These are phyloP conservation scores for Aporophyla lueneburgensis DNA, from an alignment of 2,888 invertebrate species.

Conservation along the genomic window DNA sequence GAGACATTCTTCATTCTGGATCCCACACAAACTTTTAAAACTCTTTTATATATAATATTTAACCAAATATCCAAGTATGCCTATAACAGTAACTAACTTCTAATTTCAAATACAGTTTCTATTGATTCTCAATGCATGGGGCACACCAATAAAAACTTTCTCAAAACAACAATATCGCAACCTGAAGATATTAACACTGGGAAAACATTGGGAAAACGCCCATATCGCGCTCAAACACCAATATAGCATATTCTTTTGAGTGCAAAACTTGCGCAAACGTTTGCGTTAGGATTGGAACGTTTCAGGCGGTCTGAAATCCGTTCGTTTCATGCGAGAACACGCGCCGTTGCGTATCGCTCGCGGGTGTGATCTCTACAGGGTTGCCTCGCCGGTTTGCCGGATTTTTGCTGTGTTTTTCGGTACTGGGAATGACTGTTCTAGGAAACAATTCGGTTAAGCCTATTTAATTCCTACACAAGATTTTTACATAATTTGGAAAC, in stretches of 20 bases:
- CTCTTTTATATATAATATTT: too few relatives aligned
- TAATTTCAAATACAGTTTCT: not conserved
- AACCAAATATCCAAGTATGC: not conserved
- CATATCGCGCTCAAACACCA: constrained; percentile 76
- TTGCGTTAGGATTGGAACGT: constrained; percentile 82
- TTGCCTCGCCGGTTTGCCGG: constrained; percentile 7
- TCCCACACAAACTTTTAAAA: too few relatives aligned
- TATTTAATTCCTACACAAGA: not conserved
- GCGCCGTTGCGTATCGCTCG: constrained; percentile 81
- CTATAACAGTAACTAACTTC: not conserved
- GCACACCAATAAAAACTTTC: constrained; percentile 28
- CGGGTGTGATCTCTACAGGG: constrained; percentile 67
- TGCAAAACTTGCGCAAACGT: constrained; percentile 83
- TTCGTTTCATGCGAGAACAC: constrained; percentile 83
- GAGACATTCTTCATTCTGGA: not conserved
- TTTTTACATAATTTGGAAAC: not conserved
- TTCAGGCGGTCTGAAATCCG: constrained; percentile 83
- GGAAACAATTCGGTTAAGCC: not conserved
- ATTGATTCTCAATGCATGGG: not conserved
- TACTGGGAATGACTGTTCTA: not conserved
- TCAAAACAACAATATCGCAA: constrained; percentile 35
- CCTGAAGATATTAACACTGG: constrained; percentile 53
- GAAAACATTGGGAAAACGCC: constrained; percentile 62
- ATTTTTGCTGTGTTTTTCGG: constrained; percentile 16
- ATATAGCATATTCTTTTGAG: constrained; percentile 82